Percentiles rank a stretch among this genome's conserved stretches.
These are phyloP conservation scores for Dendrocincla fuliginosa DNA, from an alignment of 2,797 vertebrate genomes.

Conservation along the genomic window DNA sequence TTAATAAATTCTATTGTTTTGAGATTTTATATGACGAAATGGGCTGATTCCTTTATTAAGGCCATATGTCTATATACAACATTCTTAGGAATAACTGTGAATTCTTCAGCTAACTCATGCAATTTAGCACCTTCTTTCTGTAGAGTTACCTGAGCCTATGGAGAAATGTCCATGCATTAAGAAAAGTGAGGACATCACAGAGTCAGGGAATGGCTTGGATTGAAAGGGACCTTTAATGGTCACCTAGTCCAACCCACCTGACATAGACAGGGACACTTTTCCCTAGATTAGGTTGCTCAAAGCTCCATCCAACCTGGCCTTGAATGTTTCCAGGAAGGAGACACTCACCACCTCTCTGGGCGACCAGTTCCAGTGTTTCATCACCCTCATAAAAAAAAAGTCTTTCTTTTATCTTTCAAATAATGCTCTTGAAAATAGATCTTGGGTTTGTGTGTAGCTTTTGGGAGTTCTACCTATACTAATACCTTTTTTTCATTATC, in stretches of 20 bases:
- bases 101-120: background rate
- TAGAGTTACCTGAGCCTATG: background rate
- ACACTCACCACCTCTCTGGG: background rate
- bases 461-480: background rate
- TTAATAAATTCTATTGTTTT: background rate
- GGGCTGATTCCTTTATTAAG: background rate
- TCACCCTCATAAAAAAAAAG: background rate
- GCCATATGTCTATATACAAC: background rate
- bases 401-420: background rate
- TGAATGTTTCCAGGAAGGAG: background rate
- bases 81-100: background rate
- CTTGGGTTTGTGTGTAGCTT: accelerated
- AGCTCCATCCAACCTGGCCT: background rate
- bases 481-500: background rate
- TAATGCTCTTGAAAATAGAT: background rate
- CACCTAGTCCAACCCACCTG: background rate
- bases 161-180: background rate
- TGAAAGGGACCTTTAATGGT: background rate
- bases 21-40: background rate
- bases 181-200: background rate
- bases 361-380: background rate
- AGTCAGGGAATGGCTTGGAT: background rate
- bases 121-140: background rate
- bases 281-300: background rate
- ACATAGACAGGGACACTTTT: background rate